Base-by-base conservation (phyloP, 2,113 vertebrate genomes). In the Tetraodon nigroviridis region DNA sequence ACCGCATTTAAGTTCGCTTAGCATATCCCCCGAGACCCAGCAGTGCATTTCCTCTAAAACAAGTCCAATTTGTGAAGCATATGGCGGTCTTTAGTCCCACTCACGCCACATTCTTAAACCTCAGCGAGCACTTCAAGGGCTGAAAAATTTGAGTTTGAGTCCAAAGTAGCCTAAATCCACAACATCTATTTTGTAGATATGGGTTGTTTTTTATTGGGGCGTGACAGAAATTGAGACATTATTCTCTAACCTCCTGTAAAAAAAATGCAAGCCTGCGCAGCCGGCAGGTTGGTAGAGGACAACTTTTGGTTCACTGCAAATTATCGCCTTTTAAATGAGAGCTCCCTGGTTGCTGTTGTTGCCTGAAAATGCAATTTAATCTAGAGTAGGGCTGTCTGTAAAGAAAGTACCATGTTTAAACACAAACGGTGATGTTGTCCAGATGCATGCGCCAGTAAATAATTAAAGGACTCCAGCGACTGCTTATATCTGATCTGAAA, bases 1-100 rank as follows among this genome's bases (percentile, higher is more conserved):
- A 65, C 51, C 64, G 65, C 32, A n/a, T 81, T 73, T 75, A 76
- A 79, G 75, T 79, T 73, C 73, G 61, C 60, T 49, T 55, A 61
- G 61, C 37, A 56, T 67, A 70, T 45, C 71, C 74, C 59, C 69
- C 53, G 56, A 64, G 73, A 76, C 66, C 15, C 52, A 58, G 52
- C 46, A 58, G 66, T 29, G 32, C 58, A 67, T 75, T 71, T 55
- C 70, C 63, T 37, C 32, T 51, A 56, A 42, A 60, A 55, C 48
- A 67, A 59, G 44, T 72, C 44, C 61, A 80, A 73, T 76, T 69
- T 74, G 59, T 55, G 58, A 71, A 59, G 67, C 47, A 24, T 61
- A 58, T 24, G 59, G 22, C 67, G 54, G 73, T 54, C 50, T 70
- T 66, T 48, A 65, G 46, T 40, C 55, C 53, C 18, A 32, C 40